Evolutionary conservation across 1,140 invertebrate genomes (phyloP), one percentile per base, ranked within the genome.

Genomic region (Plectrocnemia conspersa): DNA sequence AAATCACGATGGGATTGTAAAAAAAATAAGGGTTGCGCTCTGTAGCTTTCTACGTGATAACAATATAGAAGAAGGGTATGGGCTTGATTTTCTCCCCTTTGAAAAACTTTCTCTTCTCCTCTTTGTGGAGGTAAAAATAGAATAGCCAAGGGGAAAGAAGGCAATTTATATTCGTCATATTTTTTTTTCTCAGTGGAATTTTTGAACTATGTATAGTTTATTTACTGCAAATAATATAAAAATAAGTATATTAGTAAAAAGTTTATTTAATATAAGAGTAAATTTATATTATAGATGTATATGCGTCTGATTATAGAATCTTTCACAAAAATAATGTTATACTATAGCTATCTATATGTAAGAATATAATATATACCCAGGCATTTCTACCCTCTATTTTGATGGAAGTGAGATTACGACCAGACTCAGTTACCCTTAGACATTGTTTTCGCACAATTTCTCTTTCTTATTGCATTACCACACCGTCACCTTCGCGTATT

Each of bases 91-190:
- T 52, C 36, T 56, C 42, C 58, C 42, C 42, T 50, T 23, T 10
- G 22, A 9, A 24, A 3, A 7, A 13, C 15, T 38, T 41, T 44
- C 22, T 44, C 21, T 42, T 24, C 13, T 38, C 44, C 38, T 35
- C 50, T 27, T 41, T 46, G 33, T 49, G 33, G 25, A 33, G 41
- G 53, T 50, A 52, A 52, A 52, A 21, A 36, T 36, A 24, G 54
- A 46, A 61, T 54, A 46, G 52, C 38, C 49, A 48, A 24, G 59
- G 59, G 59, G 45, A 58, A 61, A 61, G 47, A 50, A 47, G 50
- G 59, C 59, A 58, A 61, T 61, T 61, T 61, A 61, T 61, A 61
- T 61, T 61, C 59, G 52, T 61, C 59, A 61, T 61, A 61, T 61
- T 57, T 56, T 61, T 61, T n/a, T n/a, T n/a, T n/a, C n/a, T n/a